Conservation (phyloP, 2,113 vertebrate genomes). For the Microcebus murinus region DNA sequence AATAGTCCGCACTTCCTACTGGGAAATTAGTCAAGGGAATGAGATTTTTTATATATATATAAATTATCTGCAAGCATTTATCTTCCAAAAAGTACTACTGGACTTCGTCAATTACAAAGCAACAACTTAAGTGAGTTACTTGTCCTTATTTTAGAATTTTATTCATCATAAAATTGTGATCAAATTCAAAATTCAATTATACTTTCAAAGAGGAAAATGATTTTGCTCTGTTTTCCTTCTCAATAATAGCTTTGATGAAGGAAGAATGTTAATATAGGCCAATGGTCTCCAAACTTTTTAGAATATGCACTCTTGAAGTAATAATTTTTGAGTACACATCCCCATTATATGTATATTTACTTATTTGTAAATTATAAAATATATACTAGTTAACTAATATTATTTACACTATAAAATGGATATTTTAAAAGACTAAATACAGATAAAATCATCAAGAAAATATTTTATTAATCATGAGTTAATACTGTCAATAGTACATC, state of each 20-base stretch:
- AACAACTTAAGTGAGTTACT: background rate
- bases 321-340: background rate
- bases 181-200: background rate
- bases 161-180: background rate
- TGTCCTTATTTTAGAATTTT: slow-evolving; percentile 26
- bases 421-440: background rate
- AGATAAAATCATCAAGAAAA: background rate
- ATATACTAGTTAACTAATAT: background rate
- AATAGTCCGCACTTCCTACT: slow-evolving; percentile 10
- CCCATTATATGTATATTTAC: background rate
- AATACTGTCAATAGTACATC: background rate
- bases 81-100: background rate
- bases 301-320: background rate
- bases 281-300: background rate
- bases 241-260: background rate
- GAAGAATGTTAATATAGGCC: background rate
- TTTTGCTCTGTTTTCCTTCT: background rate
- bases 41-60: background rate
- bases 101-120: background rate
- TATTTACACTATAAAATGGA: background rate
- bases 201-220: slow-evolving; percentile 35
- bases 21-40: slow-evolving; percentile 44
- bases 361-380: slow-evolving; percentile 43
- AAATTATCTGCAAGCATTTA: slow-evolving; percentile 42
- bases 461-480: background rate